These are phyloP conservation scores for Silurus aristotelis DNA, from an alignment of 2,797 vertebrate genomes.

Conservation along the genomic window DNA sequence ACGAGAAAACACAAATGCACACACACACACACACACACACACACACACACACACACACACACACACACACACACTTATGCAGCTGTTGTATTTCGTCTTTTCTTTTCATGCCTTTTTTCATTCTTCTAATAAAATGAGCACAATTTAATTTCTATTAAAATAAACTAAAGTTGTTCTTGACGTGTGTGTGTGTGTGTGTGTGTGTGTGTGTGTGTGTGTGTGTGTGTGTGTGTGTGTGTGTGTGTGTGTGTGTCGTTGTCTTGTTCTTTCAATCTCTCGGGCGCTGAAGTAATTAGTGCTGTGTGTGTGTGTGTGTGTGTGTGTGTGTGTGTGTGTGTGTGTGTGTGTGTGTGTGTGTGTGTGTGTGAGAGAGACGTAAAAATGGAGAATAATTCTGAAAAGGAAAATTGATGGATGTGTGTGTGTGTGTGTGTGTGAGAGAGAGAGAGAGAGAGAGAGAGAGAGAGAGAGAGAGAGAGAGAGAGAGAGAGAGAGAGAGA, in stretches of 20 bases:
- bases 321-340: slow-evolving; percentile 44
- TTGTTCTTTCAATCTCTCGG: neutral
- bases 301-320: slow-evolving; percentile 38
- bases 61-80: neutral
- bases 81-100: neutral
- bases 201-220: too few species aligned
- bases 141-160: slow-evolving; percentile 1
- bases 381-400: neutral
- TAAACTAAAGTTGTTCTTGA: slow-evolving; percentile 6
- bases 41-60: neutral
- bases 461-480: too few species aligned
- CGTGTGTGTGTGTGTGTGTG: neutral
- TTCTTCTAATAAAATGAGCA: slow-evolving; percentile 13
- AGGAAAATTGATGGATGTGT: neutral
- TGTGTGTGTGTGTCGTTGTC: neutral
- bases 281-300: neutral
- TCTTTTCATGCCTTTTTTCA: neutral
- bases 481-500: neutral
- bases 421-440: neutral
- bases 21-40: neutral
- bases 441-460: too few species aligned
- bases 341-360: neutral
- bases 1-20: neutral
- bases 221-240: too few species aligned
- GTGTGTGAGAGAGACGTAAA: neutral